These are phyloP conservation scores for Philereme transversata DNA, from an alignment of 2,888 invertebrate genomes.

Conservation along the genomic window DNA sequence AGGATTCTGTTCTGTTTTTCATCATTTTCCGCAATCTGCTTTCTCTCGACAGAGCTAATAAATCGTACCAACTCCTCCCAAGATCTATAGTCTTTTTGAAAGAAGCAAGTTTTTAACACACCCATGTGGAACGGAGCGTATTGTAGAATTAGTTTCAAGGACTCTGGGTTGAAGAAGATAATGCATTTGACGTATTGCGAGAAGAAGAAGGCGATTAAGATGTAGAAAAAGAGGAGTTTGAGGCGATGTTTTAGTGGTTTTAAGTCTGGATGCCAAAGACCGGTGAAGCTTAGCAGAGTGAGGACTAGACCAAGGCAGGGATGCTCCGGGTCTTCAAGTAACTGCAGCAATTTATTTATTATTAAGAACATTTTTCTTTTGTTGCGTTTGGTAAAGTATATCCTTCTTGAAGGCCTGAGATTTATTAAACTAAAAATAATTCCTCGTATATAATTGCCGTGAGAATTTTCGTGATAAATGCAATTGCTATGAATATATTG, in stretches of 20 bases:
- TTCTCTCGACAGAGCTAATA: slow-evolving; percentile 53
- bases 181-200: slow-evolving; percentile 60
- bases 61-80: slow-evolving; percentile 59
- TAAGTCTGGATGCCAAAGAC: slow-evolving; percentile 57
- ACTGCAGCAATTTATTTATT: slow-evolving; percentile 34
- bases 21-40: slow-evolving; percentile 45
- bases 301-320: slow-evolving; percentile 63
- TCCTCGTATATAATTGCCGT: slow-evolving; percentile 44
- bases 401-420: slow-evolving; percentile 14
- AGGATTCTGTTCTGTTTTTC: slow-evolving; percentile 42
- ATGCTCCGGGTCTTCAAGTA: slow-evolving; percentile 52
- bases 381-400: slow-evolving; percentile 17
- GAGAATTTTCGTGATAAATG: slow-evolving; percentile 48
- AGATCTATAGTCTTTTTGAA: slow-evolving; percentile 51
- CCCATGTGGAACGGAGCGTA: slow-evolving; percentile 67
- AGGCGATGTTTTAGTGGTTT: slow-evolving; percentile 40
- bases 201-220: slow-evolving; percentile 54
- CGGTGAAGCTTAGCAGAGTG: slow-evolving; percentile 47
- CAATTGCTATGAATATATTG: slow-evolving; percentile 51
- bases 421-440: slow-evolving; percentile 17
- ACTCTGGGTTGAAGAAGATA: slow-evolving; percentile 45
- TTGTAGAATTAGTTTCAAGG: slow-evolving; percentile 55
- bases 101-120: slow-evolving; percentile 55
- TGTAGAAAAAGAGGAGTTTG: slow-evolving; percentile 51
- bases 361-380: slow-evolving; percentile 17